Evolutionary conservation across 2,888 invertebrate species (phyloP).

Genomic region (Mayetiola destructor): DNA sequence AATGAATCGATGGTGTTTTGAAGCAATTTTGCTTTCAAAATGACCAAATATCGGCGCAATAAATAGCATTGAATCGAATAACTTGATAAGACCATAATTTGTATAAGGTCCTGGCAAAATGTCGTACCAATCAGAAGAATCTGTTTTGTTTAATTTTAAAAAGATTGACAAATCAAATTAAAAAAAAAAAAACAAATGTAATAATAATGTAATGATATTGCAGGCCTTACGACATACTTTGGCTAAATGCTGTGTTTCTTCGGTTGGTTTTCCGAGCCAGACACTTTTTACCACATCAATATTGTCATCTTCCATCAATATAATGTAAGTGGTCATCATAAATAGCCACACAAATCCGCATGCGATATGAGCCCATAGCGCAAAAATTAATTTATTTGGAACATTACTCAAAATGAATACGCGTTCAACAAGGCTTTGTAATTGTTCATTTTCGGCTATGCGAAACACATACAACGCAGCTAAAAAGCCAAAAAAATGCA

Average conservation of each 20-base stretch:
- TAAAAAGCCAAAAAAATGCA: conserved; percentile 58
- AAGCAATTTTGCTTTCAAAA: conserved; percentile 53
- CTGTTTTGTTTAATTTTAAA: no score
- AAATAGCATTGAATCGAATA: conserved; percentile 72
- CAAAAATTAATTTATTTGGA: conserved; percentile 52
- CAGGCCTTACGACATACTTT: no score
- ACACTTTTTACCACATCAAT: conserved; percentile 15
- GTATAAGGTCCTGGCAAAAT: conserved; percentile 64
- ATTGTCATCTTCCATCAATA: conserved; percentile 14
- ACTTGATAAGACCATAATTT: conserved; percentile 67
- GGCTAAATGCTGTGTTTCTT: conserved; percentile 12
- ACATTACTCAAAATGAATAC: conserved; percentile 58
- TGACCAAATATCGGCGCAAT: conserved; percentile 56
- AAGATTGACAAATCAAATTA: no score
- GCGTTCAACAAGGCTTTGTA: conserved; percentile 70
- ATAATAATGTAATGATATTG: no score
- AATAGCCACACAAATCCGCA: conserved; percentile 54
- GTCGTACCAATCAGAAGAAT: conserved; percentile 51
- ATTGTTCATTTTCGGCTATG: conserved; percentile 63
- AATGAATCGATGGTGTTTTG: conserved; percentile 56
- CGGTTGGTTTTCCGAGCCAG: conserved; percentile 14
- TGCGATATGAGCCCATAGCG: conserved; percentile 57
- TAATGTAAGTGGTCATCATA: conserved; percentile 21
- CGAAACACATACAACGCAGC: conserved; percentile 60
- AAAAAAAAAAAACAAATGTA: no score